These are phyloP conservation scores for Hydrozoanthus tunicans DNA, from an alignment of 64 coral and sea anemone species.

Conservation along the genomic window DNA sequence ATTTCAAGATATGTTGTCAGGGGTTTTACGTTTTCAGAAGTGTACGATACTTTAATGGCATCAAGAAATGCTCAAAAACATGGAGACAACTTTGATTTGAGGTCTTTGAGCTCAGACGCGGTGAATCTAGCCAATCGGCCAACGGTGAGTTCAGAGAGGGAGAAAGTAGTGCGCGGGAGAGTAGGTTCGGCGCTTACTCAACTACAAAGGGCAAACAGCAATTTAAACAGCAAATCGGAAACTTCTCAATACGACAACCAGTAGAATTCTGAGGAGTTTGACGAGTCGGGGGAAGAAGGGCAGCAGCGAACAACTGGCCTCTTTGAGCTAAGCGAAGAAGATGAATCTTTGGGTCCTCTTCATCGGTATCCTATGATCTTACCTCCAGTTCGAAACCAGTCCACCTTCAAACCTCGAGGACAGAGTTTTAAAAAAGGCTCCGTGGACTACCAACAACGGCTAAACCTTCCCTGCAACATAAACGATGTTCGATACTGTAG, in stretches of 20 bases:
- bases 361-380: conserved; percentile 13
- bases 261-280: background rate
- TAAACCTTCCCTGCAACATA: background rate
- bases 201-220: conserved; percentile 36
- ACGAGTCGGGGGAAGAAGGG: background rate
- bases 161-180: conserved; percentile 30
- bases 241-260: background rate
- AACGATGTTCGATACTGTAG: conserved; percentile 39
- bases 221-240: background rate
- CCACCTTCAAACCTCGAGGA: conserved; percentile 18
- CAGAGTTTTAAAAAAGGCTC: conserved; percentile 22
- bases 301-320: background rate
- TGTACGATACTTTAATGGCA: conserved; percentile 39
- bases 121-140: background rate
- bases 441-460: background rate
- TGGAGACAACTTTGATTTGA: background rate
- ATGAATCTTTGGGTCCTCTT: conserved; percentile 27
- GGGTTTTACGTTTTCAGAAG: conserved; percentile 11
- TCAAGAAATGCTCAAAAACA: background rate
- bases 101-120: background rate
- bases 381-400: conserved; percentile 41
- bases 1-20: background rate
- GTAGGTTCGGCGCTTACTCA: conserved; percentile 33
- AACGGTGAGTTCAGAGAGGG: conserved; percentile 33
- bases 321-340: conserved; percentile 23